Conservation (phyloP, 2,113 vertebrate species). For the Rhinolophus sinicus region DNA sequence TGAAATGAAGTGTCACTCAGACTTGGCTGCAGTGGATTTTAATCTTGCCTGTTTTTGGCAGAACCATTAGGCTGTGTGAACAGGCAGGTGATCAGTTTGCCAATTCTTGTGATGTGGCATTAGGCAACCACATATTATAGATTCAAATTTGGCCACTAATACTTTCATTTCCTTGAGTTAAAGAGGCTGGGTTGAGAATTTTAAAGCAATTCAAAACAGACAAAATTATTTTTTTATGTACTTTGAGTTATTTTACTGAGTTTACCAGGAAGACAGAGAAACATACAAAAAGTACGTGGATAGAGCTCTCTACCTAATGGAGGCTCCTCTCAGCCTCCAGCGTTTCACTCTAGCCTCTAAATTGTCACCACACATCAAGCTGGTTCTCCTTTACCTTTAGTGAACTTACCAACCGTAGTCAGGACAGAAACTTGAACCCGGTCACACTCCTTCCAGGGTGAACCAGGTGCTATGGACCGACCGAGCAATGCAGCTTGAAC, state of each 20-base stretch:
- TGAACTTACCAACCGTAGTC: not conserved
- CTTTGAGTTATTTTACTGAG: not conserved
- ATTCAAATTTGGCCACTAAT: not conserved
- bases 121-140: not conserved
- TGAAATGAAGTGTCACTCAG: not conserved
- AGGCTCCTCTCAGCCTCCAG: conserved; percentile 51
- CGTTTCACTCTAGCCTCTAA: not conserved
- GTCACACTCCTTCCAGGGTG: not conserved
- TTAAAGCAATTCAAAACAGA: conserved; percentile 30
- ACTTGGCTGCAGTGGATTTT: fast-evolving
- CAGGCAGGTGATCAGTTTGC: not conserved
- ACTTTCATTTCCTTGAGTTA: conserved; percentile 34
- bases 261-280: not conserved
- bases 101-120: not conserved
- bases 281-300: not conserved
- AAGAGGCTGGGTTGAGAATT: not conserved
- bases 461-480: not conserved
- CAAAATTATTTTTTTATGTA: not conserved
- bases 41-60: not conserved
- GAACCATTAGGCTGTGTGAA: too few relatives aligned
- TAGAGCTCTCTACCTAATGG: not conserved
- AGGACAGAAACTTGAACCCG: conserved; percentile 68
- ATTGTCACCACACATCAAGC: conserved; percentile 32
- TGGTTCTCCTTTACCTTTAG: conserved; percentile 43
- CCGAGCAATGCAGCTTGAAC: not conserved